These are phyloP conservation scores for Psittacula echo DNA, from an alignment of 2,797 vertebrate species.

Conservation along the genomic window DNA sequence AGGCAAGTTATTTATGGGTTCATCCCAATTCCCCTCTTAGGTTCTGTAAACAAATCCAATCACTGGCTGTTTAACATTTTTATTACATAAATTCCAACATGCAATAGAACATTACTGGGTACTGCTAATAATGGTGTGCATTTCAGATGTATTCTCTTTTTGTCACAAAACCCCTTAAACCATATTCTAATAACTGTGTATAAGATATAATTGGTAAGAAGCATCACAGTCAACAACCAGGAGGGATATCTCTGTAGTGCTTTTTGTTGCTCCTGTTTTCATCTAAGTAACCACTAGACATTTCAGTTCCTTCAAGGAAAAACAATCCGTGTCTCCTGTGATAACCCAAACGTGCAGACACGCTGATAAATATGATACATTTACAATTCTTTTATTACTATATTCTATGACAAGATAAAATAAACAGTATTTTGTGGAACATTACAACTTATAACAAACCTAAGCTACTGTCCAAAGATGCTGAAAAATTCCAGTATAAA, in stretches of 20 bases:
- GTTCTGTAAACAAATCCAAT: conserved; percentile 68
- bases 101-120: conserved; percentile 59
- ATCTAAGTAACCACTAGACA: conserved; percentile 70
- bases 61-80: conserved; percentile 55
- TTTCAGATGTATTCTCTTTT: conserved; percentile 77
- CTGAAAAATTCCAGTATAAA: conserved; percentile 68
- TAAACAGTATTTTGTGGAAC: conserved; percentile 73
- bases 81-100: conserved; percentile 54
- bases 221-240: conserved; percentile 62
- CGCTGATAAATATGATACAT: conserved; percentile 75
- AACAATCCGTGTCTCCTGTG: conserved; percentile 63
- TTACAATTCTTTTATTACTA: conserved; percentile 76
- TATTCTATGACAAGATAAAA: conserved; percentile 76
- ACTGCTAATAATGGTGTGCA: conserved; percentile 72
- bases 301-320: conserved; percentile 73
- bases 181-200: conserved; percentile 76
- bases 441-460: conserved; percentile 64
- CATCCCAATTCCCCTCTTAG: conserved; percentile 48
- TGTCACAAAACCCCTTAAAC: conserved; percentile 77
- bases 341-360: conserved; percentile 68
- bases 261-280: conserved; percentile 71
- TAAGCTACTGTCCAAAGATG: conserved; percentile 69
- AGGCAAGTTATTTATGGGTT: conserved; percentile 60
- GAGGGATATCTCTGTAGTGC: conserved; percentile 57
- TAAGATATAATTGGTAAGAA: conserved; percentile 77